Conservation (phyloP, 2,113 vertebrate species). For the Scytalopus superciliaris region DNA sequence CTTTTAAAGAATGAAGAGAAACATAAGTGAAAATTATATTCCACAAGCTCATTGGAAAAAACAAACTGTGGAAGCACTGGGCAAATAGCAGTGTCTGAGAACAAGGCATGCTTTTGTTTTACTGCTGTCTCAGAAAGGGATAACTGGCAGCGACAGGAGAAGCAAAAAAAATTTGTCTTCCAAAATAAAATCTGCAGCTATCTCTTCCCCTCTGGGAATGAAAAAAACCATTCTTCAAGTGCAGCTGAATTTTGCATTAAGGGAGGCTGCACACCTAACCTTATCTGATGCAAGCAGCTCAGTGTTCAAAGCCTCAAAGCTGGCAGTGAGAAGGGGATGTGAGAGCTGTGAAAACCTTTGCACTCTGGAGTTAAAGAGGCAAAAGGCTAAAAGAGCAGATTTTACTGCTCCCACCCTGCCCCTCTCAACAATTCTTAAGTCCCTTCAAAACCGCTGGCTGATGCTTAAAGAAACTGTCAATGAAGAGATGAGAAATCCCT, state of each 20-base stretch:
- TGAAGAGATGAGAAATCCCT: neutral
- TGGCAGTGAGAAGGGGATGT: neutral
- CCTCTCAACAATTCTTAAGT: neutral
- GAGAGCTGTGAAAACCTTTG: neutral
- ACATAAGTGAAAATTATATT: slow-evolving; percentile 34
- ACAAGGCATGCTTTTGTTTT: neutral
- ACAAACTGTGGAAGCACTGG: slow-evolving; percentile 13
- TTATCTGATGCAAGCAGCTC: neutral
- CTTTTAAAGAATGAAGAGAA: neutral
- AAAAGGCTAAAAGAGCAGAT: neutral
- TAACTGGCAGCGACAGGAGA: neutral
- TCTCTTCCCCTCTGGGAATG: neutral
- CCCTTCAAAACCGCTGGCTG: neutral
- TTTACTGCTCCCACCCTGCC: neutral
- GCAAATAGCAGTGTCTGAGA: slow-evolving; percentile 2
- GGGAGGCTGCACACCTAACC: neutral
- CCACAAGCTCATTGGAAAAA: slow-evolving; percentile 14
- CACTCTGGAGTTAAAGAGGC: neutral
- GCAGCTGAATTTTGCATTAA: neutral
- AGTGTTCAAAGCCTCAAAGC: neutral
- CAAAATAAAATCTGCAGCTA: slow-evolving; percentile 18
- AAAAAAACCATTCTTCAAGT: neutral
- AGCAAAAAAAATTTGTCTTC: neutral
- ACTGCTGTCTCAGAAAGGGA: neutral
- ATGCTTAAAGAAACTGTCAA: neutral